phyloP scores from a whole-genome alignment of 2,888 invertebrate genomes.

The Oligia strigilis region DNA sequence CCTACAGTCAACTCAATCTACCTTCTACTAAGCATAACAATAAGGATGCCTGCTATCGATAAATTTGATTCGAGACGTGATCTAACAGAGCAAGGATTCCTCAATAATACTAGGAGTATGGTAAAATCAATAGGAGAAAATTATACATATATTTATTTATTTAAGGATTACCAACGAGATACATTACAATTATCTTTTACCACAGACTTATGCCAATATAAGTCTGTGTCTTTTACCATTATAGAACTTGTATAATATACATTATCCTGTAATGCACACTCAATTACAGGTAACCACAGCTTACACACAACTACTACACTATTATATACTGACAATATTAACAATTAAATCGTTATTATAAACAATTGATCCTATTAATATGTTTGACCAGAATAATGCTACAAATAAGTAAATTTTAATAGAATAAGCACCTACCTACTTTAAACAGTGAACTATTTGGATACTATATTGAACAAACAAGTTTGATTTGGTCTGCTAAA shows the following conservation, averaged over 20 bases:
- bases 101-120: background rate
- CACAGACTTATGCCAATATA: too few relatives aligned
- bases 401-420: background rate
- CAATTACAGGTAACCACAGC: too few relatives aligned
- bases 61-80: conserved; percentile 18
- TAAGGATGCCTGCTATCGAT: conserved; percentile 21
- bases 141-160: too few relatives aligned
- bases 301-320: too few relatives aligned
- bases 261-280: too few relatives aligned
- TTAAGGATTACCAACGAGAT: too few relatives aligned
- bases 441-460: background rate
- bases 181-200: too few relatives aligned
- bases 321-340: background rate
- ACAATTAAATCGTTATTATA: conserved; percentile 5
- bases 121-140: background rate
- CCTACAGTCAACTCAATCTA: conserved; percentile 19
- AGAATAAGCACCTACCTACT: background rate
- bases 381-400: background rate
- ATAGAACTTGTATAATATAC: too few relatives aligned
- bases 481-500: background rate
- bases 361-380: background rate
- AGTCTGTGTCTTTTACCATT: too few relatives aligned
- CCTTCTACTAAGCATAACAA: conserved; percentile 32
- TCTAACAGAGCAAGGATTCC: background rate
- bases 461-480: background rate